Conservation (phyloP, 2,888 invertebrate genomes). For the Cataglyphis albicans region DNA sequence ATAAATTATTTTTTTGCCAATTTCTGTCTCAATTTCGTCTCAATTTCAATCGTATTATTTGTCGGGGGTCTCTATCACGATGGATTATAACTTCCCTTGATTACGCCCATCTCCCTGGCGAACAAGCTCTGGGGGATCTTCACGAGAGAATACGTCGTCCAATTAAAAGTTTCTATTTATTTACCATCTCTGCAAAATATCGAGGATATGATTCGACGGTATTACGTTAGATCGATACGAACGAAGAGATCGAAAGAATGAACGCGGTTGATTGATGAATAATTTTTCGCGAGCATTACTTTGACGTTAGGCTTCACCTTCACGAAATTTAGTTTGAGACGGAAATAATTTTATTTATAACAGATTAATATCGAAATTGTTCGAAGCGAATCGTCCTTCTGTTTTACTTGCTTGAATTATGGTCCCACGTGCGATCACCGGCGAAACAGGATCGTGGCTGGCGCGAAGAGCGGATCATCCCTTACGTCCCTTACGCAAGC, state of each 20-base stretch:
- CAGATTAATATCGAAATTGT: not conserved
- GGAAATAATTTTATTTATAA: not conserved
- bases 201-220: constrained; percentile 1
- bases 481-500: constrained; percentile 15
- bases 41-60: constrained; percentile 53
- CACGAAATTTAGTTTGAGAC: not conserved
- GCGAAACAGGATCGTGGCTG: not conserved
- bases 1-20: constrained; percentile 31
- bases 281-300: not conserved
- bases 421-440: constrained; percentile 19
- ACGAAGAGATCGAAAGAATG: not conserved
- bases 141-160: constrained; percentile 26
- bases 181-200: constrained; percentile 35
- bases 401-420: not conserved
- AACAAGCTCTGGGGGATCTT: constrained; percentile 7
- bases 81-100: constrained; percentile 52
- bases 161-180: constrained; percentile 56
- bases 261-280: not conserved
- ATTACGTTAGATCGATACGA: not conserved
- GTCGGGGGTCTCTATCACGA: constrained; percentile 16
- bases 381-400: not conserved
- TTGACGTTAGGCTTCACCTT: no score
- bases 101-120: constrained; percentile 37
- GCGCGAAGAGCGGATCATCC: constrained; percentile 21
- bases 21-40: constrained; percentile 27